A percentile compares a stretch with the other conserved stretches of the same genome.
phyloP scores from a whole-genome alignment of 2,888 invertebrate species.

The Drepanosiphum platanoidis region DNA sequence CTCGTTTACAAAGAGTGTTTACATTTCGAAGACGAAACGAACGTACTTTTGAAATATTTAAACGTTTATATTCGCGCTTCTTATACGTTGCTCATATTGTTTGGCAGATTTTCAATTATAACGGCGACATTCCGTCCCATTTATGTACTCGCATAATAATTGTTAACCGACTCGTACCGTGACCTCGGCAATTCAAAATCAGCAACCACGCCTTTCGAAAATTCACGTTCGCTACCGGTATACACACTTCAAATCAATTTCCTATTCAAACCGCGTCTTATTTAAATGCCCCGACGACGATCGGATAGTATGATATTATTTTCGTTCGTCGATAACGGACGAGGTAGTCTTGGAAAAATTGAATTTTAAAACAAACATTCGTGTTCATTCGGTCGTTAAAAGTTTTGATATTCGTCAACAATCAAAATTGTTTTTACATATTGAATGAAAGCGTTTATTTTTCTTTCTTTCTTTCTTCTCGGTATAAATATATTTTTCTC shows the following conservation, averaged over 20 bases:
- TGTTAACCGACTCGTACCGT: constrained; percentile 8
- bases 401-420: neutral
- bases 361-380: too few relatives aligned
- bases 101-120: constrained; percentile 52
- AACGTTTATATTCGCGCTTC: neutral
- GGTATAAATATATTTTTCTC: neutral
- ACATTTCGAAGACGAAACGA: too few relatives aligned
- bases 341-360: too few relatives aligned
- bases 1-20: neutral
- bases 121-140: constrained; percentile 26
- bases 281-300: too few relatives aligned
- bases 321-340: too few relatives aligned
- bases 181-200: constrained; percentile 44
- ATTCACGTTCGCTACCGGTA: constrained; percentile 20
- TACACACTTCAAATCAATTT: constrained; percentile 22
- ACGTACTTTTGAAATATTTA: too few relatives aligned
- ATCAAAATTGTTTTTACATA: neutral
- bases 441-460: neutral
- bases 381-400: too few relatives aligned
- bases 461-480: neutral
- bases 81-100: constrained; percentile 28
- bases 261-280: constrained; percentile 7
- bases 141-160: constrained; percentile 40
- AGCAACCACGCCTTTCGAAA: constrained; percentile 30
- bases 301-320: too few relatives aligned